Conservation (phyloP, 1,140 invertebrate genomes). For the Tetramorium parvispinum region DNA sequence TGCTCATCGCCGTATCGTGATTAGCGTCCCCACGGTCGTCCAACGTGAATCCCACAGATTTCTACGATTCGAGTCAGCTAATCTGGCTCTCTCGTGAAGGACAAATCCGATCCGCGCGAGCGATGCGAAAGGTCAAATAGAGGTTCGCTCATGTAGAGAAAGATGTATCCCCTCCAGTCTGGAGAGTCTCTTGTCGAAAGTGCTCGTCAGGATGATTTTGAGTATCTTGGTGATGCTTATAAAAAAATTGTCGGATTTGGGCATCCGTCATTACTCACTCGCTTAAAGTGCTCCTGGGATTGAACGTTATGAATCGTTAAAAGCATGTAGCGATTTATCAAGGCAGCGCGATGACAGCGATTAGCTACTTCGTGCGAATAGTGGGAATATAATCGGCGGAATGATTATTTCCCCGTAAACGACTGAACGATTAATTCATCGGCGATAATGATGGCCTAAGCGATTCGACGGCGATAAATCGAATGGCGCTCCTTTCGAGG, state of each 20-base stretch:
- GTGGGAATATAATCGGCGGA: conserved; percentile 1
- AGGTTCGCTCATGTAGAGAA: not conserved
- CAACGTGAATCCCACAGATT: conserved; percentile 18
- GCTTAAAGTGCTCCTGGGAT: not conserved
- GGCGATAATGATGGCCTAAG: conserved; percentile 9
- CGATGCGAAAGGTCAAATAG: not conserved
- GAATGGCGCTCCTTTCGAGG: not conserved
- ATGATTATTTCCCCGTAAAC: conserved; percentile 22
- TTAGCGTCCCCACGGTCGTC: not conserved
- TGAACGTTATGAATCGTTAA: conserved; percentile 3
- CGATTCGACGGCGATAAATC: conserved; percentile 14
- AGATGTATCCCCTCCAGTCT: not conserved
- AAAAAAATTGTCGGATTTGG: not conserved
- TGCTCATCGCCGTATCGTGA: conserved; percentile 6
- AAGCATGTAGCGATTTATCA: not conserved
- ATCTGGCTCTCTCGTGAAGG: conserved; percentile 18
- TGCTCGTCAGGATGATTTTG: conserved; percentile 19
- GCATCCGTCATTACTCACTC: not conserved
- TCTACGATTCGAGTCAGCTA: conserved; percentile 13
- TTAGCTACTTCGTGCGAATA: not conserved
- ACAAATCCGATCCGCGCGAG: not conserved
- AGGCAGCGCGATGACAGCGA: not conserved
- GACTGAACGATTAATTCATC: not conserved
- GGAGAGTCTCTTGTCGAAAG: conserved; percentile 7
- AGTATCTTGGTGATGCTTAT: not conserved